Evolutionary conservation across 1,140 invertebrate species (phyloP).

Genomic region (Eriocheir sinensis): DNA sequence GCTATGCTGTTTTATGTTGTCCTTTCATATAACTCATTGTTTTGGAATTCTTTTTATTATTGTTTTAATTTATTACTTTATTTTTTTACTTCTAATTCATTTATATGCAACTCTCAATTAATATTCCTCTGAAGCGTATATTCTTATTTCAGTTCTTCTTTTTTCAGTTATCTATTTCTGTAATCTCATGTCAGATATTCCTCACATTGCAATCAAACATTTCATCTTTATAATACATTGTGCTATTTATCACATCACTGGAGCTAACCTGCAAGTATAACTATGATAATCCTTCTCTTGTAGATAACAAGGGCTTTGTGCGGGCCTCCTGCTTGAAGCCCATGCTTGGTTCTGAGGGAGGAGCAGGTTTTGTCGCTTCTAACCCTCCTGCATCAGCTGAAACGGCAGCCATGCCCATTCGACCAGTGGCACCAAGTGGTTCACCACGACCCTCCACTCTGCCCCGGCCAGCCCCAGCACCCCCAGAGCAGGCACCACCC

Average conservation of each 20-base stretch:
- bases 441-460: constrained; percentile 55
- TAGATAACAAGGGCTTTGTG: constrained; percentile 73
- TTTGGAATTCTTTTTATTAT: too few relatives aligned
- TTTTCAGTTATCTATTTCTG: too few relatives aligned
- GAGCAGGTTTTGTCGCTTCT: not conserved
- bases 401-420: not conserved
- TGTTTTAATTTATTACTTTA: too few relatives aligned
- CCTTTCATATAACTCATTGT: not conserved
- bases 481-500: constrained; percentile 60
- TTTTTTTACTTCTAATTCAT: too few relatives aligned
- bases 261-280: too few relatives aligned
- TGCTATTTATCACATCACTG: too few relatives aligned
- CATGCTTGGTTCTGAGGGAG: constrained; percentile 17
- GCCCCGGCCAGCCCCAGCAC: constrained; percentile 64
- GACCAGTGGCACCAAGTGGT: not conserved
- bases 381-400: not conserved
- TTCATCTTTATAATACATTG: too few relatives aligned
- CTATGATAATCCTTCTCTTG: not conserved
- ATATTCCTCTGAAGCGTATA: too few relatives aligned
- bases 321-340: constrained; percentile 53
- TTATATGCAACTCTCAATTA: too few relatives aligned
- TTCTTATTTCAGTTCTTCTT: too few relatives aligned
- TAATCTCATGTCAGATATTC: too few relatives aligned
- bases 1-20: not conserved
- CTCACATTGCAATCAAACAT: too few relatives aligned